phyloP scores from a whole-genome alignment of 2,113 vertebrate species.

The Podarcis raffonei region DNA sequence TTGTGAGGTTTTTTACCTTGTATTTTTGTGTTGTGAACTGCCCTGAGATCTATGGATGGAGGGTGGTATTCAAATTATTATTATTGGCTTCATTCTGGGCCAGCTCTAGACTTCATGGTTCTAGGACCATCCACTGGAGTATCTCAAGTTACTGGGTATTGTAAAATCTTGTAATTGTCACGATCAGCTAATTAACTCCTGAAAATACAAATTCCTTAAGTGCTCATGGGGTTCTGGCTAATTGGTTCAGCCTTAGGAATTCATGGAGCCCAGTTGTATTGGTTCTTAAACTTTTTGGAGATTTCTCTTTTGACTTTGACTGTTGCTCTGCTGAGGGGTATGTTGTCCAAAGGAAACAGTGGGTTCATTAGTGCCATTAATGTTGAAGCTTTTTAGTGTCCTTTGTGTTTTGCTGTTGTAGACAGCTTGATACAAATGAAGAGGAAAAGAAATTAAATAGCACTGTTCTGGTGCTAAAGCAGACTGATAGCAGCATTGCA shows the following conservation, averaged over 20 bases:
- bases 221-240: no score
- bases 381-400: background rate
- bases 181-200: background rate
- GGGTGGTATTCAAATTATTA: no score
- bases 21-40: no score
- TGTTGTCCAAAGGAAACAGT: background rate
- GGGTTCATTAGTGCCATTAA: background rate
- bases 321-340: background rate
- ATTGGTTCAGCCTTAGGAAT: background rate
- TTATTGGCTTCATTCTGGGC: background rate
- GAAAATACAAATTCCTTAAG: no score
- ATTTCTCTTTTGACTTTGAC: background rate
- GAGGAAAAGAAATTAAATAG: background rate
- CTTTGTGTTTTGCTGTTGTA: background rate
- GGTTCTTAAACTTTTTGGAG: background rate
- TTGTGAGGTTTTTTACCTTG: no score
- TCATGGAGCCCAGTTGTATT: background rate
- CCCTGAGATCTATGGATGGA: no score
- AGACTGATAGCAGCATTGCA: no score
- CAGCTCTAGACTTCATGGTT: background rate
- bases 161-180: background rate
- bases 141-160: background rate
- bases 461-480: no score
- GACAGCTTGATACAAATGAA: background rate
- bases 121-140: background rate